phyloP scores from a whole-genome alignment of 2,113 vertebrate species.

The Parotia lawesii region DNA sequence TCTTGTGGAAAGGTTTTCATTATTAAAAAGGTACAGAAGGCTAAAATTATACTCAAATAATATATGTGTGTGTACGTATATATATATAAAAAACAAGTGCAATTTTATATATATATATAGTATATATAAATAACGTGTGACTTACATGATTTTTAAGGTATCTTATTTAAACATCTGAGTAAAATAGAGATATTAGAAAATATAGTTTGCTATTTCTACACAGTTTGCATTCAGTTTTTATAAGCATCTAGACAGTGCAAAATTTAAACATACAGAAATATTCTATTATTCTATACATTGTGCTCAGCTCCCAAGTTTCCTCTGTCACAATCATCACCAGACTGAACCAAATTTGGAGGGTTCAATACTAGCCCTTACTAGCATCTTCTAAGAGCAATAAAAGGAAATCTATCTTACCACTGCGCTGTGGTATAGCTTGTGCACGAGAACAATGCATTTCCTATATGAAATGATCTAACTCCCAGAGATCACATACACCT shows the following conservation, averaged over 20 bases:
- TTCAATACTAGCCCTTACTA: slow-evolving; percentile 31
- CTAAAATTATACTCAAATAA: slow-evolving; percentile 62
- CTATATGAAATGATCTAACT: slow-evolving; percentile 59
- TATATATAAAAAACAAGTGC: slow-evolving; percentile 52
- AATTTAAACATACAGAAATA: slow-evolving; percentile 53
- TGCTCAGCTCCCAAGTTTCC: slow-evolving; percentile 27
- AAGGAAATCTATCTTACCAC: slow-evolving; percentile 35
- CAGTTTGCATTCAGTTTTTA: slow-evolving; percentile 50
- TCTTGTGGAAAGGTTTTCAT: slow-evolving; percentile 53
- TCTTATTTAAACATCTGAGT: slow-evolving; percentile 53
- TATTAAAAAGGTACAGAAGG: slow-evolving; percentile 69
- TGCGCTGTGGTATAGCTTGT: background rate
- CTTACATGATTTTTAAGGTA: slow-evolving; percentile 37
- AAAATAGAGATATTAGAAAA: slow-evolving; percentile 51
- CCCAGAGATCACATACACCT: slow-evolving; percentile 74
- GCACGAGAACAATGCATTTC: slow-evolving; percentile 53
- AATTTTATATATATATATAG: slow-evolving; percentile 48
- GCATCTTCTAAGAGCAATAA: slow-evolving; percentile 18
- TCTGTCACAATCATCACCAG: background rate
- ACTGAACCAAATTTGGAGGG: background rate
- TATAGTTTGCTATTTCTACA: slow-evolving; percentile 45
- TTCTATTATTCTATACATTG: slow-evolving; percentile 3
- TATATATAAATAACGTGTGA: slow-evolving; percentile 40
- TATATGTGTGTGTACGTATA: slow-evolving; percentile 20
- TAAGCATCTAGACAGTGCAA: slow-evolving; percentile 59